Evolutionary conservation across 2,797 vertebrate species (phyloP).

Genomic region (Aviceda cuculoides): DNA sequence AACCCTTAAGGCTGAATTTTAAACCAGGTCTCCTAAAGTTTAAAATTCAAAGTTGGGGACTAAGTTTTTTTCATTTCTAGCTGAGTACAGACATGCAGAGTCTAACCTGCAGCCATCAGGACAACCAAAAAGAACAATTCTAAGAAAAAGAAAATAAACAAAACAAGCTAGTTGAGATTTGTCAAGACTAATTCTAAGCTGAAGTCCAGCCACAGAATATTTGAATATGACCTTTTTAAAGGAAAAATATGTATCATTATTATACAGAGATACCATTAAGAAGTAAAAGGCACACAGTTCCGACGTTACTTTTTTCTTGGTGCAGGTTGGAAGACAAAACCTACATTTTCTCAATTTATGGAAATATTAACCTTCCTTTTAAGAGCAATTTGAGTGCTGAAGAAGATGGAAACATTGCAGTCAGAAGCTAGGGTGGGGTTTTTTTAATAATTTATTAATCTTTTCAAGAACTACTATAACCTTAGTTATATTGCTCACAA

Average conservation of each 20-base stretch:
- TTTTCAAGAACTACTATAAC: not conserved
- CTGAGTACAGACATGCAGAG: not conserved
- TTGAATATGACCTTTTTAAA: not conserved
- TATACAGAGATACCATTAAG: not conserved
- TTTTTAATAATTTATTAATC: not conserved
- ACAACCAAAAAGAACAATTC: not conserved
- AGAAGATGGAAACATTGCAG: not conserved
- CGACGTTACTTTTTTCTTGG: not conserved
- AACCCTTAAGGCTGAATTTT: constrained; percentile 14
- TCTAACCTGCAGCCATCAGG: not conserved
- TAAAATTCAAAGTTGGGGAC: not conserved
- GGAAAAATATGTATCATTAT: not conserved
- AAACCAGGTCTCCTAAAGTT: not conserved
- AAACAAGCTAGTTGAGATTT: not conserved
- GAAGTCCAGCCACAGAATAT: not conserved
- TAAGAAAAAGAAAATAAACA: not conserved
- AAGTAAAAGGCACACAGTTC: not conserved
- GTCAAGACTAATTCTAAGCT: not conserved
- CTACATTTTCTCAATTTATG: not conserved
- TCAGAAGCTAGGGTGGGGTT: not conserved
- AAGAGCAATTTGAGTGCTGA: not conserved
- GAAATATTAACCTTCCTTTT: not conserved
- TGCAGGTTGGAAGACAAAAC: not conserved
- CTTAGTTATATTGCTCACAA: not conserved
- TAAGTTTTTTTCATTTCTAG: not conserved